Evolutionary conservation across 1,140 invertebrate species (phyloP), one percentile per base, ranked within the genome.

Genomic region (Drosophila bocki): DNA sequence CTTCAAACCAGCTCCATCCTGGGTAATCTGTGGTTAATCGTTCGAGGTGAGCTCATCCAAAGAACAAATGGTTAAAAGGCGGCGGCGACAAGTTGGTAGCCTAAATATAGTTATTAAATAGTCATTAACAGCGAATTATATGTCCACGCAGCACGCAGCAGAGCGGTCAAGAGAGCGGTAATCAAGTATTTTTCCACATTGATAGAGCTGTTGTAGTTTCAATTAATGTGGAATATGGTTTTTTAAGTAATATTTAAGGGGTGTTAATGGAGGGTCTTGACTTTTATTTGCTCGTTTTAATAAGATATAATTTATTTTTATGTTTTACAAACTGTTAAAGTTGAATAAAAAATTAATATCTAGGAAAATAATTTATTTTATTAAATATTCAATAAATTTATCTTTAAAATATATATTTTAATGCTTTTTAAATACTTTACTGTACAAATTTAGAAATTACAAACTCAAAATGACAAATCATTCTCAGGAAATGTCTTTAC

Each of bases 21-120:
- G 91, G 91, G 91, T 92, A 92, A 92, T 72, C 80, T 92, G 77
- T 92, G 91, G 91, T 80, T 86, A 72, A 77, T 92, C 37, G 58
- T 92, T 29, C 88, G 74, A 92, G 91, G 91, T 92, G 80, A 90
- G 91, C 75, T 47, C 47, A 80, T 44, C 41, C 26, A 22, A 44
- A 39, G 9, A 33, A 33, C 0, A 62, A 39, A 22, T 47, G 17
- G 15, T 15, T 12, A 42, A 47, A 41, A 11, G 41, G 32, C 37
- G 44, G 29, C n/a, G 45, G 70, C 69, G 50, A 37, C 53, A 35
- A 51, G 37, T 37, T 37, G 17, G 26, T 15, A 17, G 39, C 48
- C 44, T 22, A 78, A 88, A 88, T 80, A 75, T 61, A 75, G 72
- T 84, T 80, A 88, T 88, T 88, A 90, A 81, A 81, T 72, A 61